Evolutionary conservation across 2,113 vertebrate species (phyloP).

Genomic region (Reinhardtius hippoglossoides): DNA sequence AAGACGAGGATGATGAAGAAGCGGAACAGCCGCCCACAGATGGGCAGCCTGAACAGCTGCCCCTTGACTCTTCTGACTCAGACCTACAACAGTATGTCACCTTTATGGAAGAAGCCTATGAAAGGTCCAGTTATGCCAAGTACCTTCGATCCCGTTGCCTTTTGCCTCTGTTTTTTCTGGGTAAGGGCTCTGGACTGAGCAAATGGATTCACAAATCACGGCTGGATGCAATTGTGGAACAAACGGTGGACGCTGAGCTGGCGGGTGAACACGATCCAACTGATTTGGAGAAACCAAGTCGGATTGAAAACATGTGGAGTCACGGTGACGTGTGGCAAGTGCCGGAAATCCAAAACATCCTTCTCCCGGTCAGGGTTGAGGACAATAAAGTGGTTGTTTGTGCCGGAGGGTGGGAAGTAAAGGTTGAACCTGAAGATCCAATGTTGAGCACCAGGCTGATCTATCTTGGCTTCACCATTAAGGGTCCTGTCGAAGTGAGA

Average conservation of each 20-base stretch:
- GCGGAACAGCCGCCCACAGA: not conserved
- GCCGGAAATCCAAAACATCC: conserved; percentile 13
- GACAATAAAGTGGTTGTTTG: not conserved
- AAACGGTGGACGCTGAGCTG: not conserved
- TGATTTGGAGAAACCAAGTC: accelerated
- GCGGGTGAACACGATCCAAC: accelerated
- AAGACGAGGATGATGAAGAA: conserved; percentile 7
- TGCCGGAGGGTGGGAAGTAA: conserved; percentile 6
- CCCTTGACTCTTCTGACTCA: not conserved
- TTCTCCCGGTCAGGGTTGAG: conserved; percentile 13
- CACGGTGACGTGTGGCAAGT: conserved; percentile 36
- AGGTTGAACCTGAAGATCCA: not conserved
- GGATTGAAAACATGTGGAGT: conserved; percentile 25
- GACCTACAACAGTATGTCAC: not conserved
- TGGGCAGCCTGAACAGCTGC: not conserved
- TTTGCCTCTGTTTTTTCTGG: conserved; percentile 66
- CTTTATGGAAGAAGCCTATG: conserved; percentile 25
- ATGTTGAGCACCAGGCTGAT: not conserved
- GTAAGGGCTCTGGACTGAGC: conserved; percentile 44
- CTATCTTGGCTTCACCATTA: conserved; percentile 69
- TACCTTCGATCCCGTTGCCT: conserved; percentile 50
- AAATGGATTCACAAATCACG: conserved; percentile 57
- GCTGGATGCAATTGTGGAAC: conserved; percentile 29
- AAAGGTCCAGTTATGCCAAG: conserved; percentile 4
- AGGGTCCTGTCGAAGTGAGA: conserved; percentile 47